Base-by-base conservation (phyloP, 2,797 vertebrate species). In the Galagoides demidoff region DNA sequence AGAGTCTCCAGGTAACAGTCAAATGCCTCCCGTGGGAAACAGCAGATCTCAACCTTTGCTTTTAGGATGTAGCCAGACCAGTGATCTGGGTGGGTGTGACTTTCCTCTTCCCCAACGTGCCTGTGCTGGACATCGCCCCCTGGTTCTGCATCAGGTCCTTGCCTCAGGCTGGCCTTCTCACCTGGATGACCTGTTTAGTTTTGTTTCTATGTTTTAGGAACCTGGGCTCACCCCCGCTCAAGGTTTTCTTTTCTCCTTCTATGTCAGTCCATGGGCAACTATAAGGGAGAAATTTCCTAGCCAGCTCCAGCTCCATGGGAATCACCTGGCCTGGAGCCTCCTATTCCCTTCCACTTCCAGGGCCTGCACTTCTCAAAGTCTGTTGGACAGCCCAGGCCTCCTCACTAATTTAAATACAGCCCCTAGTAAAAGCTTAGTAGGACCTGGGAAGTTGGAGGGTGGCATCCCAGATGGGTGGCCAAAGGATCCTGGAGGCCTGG, bases 341-440 rank as follows among this genome's bases (percentile, higher is more conserved):
- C 12, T 68, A 14, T 76, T 19, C 1, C 0, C 52, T 25, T 10
- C 37, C 13, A 3, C 6, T 7, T 2, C 27, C 6, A 5, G 29
- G 23, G 19, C 27, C 85, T 45, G 1, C 14, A 27, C 29, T 9
- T 91, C 52, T 63, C 4, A 25, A 66, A 73, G 23, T 61, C 74
- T 76, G 2, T 5, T 22, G 7, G 64, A 31, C 39, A 39, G 55
- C 74, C 20, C 17, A 13, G 27, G 17, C 34, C 57, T 27, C n/a
- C 52, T 92, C 16, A 1, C 16, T 34, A 76, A 11, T 9, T 43
- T 0, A 4, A 45, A 49, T 31, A 78, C 29, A n/a, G 16, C 55
- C 39, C n/a, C 0, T 12, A 10, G 12, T 57, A 22, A 37, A 43
- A 89, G 68, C 59, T 34, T 87, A 11, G 83, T 87, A 11, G 83